phyloP scores from a whole-genome alignment of 2,113 vertebrate species.

The Xiphophorus couchianus region DNA sequence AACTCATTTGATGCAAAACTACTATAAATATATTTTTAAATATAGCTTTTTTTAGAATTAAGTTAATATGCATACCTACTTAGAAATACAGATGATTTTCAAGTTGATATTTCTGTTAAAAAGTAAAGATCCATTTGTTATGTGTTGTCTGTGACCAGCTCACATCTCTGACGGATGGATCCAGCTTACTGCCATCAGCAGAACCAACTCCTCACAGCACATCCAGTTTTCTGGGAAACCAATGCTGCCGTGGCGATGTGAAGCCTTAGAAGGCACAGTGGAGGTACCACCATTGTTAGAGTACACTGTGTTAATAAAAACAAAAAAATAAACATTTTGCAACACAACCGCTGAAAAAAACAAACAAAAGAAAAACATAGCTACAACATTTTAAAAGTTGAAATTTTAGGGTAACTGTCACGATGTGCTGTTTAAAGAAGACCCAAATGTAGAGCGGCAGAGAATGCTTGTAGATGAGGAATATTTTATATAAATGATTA shows the following conservation, averaged over 20 bases:
- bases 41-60: neutral
- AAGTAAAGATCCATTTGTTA: neutral
- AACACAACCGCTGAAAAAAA: too few relatives aligned
- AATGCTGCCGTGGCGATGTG: slow-evolving; percentile 73
- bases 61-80: neutral
- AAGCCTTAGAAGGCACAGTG: slow-evolving; percentile 64
- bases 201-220: slow-evolving; percentile 49
- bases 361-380: too few relatives aligned
- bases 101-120: neutral
- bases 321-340: too few relatives aligned
- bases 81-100: neutral
- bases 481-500: too few relatives aligned
- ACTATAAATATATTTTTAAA: neutral
- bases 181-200: slow-evolving; percentile 66
- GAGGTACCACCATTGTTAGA: slow-evolving; percentile 59
- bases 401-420: too few relatives aligned
- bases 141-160: slow-evolving; percentile 53
- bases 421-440: too few relatives aligned
- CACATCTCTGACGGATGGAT: slow-evolving; percentile 68
- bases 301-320: too few relatives aligned
- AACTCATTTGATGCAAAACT: too few relatives aligned
- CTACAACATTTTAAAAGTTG: too few relatives aligned
- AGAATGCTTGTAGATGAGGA: too few relatives aligned
- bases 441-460: too few relatives aligned
- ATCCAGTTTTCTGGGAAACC: slow-evolving; percentile 51